phyloP scores from a whole-genome alignment of 2,113 vertebrate genomes.

The Pipa parva region DNA sequence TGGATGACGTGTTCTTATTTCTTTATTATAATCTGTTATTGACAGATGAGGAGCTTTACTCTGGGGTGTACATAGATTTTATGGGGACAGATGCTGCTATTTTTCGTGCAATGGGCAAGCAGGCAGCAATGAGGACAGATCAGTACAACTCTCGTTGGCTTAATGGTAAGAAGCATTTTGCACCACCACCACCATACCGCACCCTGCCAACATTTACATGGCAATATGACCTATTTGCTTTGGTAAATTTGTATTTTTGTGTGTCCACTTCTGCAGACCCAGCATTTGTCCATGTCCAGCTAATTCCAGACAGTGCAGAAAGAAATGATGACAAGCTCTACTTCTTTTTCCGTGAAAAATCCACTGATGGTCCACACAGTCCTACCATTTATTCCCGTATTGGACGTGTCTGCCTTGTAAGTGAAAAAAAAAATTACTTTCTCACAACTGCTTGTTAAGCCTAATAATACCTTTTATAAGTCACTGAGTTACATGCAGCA shows the following conservation, averaged over 20 bases:
- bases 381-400: slow-evolving; percentile 91
- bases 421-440: no score
- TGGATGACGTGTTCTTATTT: neutral
- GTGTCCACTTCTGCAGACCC: slow-evolving; percentile 69
- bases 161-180: slow-evolving; percentile 69
- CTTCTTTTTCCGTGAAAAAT: slow-evolving; percentile 97
- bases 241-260: no score
- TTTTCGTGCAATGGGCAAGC: slow-evolving; percentile 93
- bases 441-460: no score
- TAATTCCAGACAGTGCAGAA: slow-evolving; percentile 94
- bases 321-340: slow-evolving; percentile 98
- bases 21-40: slow-evolving; percentile 41
- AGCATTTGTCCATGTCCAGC: slow-evolving; percentile 87
- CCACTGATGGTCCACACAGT: slow-evolving; percentile 83
- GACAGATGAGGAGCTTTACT: slow-evolving; percentile 94
- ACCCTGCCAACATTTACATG: fast-evolving
- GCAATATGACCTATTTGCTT: no score
- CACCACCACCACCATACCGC: neutral
- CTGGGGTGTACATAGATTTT: slow-evolving; percentile 96
- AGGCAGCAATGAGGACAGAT: slow-evolving; percentile 96
- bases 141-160: slow-evolving; percentile 99
- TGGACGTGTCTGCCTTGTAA: slow-evolving; percentile 92
- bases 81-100: slow-evolving; percentile 97
- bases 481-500: no score
- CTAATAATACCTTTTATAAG: no score